Conservation (phyloP, 2,113 vertebrate species). For the Erinaceus europaeus region DNA sequence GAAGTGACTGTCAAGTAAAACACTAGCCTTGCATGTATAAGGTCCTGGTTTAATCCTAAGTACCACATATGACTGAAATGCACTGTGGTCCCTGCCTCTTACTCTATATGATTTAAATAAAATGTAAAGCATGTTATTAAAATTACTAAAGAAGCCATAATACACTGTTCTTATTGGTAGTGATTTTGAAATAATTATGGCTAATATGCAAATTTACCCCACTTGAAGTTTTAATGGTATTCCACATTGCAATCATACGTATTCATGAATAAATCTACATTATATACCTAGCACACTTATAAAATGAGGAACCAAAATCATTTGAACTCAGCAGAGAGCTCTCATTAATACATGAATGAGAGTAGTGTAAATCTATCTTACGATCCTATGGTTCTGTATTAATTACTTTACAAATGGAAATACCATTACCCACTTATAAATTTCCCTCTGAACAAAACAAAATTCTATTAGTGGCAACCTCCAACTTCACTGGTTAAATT, state of each 20-base stretch:
- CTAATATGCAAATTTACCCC: background rate
- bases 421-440: background rate
- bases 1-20: no score
- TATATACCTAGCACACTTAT: background rate
- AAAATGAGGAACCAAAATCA: constrained; percentile 23
- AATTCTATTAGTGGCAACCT: constrained; percentile 14
- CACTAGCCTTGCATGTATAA: no score
- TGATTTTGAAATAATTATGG: background rate
- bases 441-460: constrained; percentile 47
- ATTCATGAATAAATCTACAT: background rate
- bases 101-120: no score
- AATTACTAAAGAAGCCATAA: no score
- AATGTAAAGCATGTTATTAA: no score
- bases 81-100: no score
- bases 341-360: background rate
- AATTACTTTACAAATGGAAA: constrained; percentile 41
- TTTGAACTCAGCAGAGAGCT: background rate
- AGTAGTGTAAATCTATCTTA: background rate
- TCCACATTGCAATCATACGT: background rate
- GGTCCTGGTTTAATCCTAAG: no score
- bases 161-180: background rate
- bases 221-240: background rate
- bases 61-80: no score
- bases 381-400: background rate
- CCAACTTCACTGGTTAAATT: constrained; percentile 41